These are phyloP conservation scores for Nycticorax nycticorax DNA, from an alignment of 2,113 vertebrate species.

Conservation along the genomic window DNA sequence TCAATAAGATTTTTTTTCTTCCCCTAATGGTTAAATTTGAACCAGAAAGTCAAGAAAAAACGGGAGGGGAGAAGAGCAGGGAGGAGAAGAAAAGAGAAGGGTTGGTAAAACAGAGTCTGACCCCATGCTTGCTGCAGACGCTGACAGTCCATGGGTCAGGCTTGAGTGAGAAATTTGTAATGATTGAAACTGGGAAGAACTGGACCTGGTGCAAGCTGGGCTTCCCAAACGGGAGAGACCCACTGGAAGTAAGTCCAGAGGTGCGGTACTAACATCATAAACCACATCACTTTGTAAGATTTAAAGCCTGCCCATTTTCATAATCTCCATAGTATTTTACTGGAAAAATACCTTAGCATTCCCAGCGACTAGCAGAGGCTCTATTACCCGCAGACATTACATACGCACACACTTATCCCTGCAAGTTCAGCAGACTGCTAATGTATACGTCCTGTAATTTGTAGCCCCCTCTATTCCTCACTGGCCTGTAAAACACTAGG, in stretches of 20 bases:
- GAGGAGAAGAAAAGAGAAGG: not conserved
- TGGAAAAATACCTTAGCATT: not conserved
- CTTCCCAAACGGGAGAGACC: not conserved
- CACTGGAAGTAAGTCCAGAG: not conserved
- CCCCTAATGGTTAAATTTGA: not conserved
- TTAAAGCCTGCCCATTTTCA: not conserved
- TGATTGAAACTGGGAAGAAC: not conserved
- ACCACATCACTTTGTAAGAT: not conserved
- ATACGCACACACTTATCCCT: not conserved
- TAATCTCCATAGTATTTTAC: not conserved
- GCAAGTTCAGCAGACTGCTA: not conserved
- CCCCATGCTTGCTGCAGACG: not conserved
- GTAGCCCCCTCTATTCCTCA: not conserved
- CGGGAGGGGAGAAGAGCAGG: not conserved
- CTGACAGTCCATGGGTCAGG: not conserved
- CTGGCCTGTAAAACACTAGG: not conserved
- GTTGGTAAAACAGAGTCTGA: not conserved
- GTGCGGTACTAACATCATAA: not conserved
- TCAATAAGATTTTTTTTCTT: not conserved
- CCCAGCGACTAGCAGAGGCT: not conserved
- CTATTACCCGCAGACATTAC: not conserved
- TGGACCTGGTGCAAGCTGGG: not conserved
- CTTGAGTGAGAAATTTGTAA: not conserved
- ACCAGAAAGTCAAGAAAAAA: not conserved
- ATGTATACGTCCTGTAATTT: not conserved